A percentile compares a stretch with the other conserved stretches of the same genome.
These are phyloP conservation scores for Carapus acus DNA, from an alignment of 2,797 vertebrate species.

Conservation along the genomic window DNA sequence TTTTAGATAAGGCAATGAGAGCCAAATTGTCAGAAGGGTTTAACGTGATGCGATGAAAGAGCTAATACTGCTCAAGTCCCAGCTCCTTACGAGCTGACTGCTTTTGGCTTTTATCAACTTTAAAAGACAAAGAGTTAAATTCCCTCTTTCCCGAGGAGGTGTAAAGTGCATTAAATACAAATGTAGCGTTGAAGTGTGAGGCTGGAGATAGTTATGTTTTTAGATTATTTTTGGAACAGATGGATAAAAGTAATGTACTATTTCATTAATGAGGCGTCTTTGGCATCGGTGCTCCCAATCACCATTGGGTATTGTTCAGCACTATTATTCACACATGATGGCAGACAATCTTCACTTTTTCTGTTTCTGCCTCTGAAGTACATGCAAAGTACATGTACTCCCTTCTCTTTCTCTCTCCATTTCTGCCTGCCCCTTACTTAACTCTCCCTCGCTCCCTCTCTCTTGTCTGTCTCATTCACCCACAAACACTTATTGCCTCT, in stretches of 20 bases:
- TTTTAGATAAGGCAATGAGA: slow-evolving; percentile 33
- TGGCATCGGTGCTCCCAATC: not conserved
- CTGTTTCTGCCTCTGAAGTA: too few relatives aligned
- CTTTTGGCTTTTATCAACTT: slow-evolving; percentile 27
- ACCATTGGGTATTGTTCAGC: not conserved
- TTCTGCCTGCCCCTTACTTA: too few relatives aligned
- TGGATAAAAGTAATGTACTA: not conserved
- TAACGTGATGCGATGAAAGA: slow-evolving; percentile 46
- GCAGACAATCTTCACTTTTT: too few relatives aligned
- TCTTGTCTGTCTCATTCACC: not conserved
- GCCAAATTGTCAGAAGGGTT: slow-evolving; percentile 26
- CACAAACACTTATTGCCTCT: slow-evolving; percentile 19
- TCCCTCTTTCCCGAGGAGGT: slow-evolving; percentile 15
- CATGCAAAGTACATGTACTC: too few relatives aligned
- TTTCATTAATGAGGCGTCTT: not conserved
- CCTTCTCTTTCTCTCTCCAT: too few relatives aligned
- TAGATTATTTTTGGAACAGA: not conserved
- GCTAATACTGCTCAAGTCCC: slow-evolving; percentile 43
- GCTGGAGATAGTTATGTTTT: slow-evolving; percentile 13
- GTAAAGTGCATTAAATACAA: slow-evolving; percentile 6
- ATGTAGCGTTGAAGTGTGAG: slow-evolving; percentile 10
- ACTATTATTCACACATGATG: too few relatives aligned
- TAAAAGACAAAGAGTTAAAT: slow-evolving; percentile 22
- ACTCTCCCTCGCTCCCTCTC: too few relatives aligned
- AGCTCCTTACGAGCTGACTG: slow-evolving; percentile 23